A percentile compares a stretch with the other conserved stretches of the same genome.
Evolutionary conservation across 2,113 vertebrate species (phyloP).

Genomic region (Tor tambroides): DNA sequence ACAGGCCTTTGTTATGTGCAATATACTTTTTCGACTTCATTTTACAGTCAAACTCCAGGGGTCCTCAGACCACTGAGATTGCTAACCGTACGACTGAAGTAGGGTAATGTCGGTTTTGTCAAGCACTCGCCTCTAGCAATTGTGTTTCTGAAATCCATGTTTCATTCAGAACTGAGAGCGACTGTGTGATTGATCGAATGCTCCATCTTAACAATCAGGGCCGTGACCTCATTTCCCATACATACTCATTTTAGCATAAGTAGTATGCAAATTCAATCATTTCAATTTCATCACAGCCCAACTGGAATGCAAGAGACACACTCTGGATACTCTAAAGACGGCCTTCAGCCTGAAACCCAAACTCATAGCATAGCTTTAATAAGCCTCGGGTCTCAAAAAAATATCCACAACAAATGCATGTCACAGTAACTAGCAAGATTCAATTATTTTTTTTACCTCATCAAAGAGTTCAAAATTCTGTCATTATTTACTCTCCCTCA

Average conservation of each 20-base stretch:
- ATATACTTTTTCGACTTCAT: background rate
- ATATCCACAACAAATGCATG: background rate
- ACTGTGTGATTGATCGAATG: slow-evolving; percentile 63
- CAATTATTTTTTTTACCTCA: background rate
- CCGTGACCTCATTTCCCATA: slow-evolving; percentile 43
- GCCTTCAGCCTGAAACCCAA: slow-evolving; percentile 65
- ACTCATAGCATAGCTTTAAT: slow-evolving; percentile 25
- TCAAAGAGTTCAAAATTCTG: background rate
- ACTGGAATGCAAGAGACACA: slow-evolving; percentile 54
- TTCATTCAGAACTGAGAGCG: slow-evolving; percentile 49
- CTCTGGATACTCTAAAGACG: slow-evolving; percentile 56
- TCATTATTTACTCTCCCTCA: background rate
- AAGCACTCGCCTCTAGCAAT: slow-evolving; percentile 25
- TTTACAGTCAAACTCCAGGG: slow-evolving; percentile 24
- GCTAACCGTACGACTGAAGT: slow-evolving; percentile 18
- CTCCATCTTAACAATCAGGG: slow-evolving; percentile 48
- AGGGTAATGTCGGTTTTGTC: slow-evolving; percentile 27
- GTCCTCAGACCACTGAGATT: slow-evolving; percentile 6
- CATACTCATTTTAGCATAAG: slow-evolving; percentile 48
- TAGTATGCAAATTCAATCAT: slow-evolving; percentile 67
- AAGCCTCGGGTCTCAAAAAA: background rate
- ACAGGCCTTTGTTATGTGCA: background rate
- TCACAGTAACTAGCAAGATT: background rate
- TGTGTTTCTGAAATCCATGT: slow-evolving; percentile 22
- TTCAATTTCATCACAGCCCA: slow-evolving; percentile 56